phyloP scores from a whole-genome alignment of 2,888 invertebrate species.

The Pediacus dermestoides region DNA sequence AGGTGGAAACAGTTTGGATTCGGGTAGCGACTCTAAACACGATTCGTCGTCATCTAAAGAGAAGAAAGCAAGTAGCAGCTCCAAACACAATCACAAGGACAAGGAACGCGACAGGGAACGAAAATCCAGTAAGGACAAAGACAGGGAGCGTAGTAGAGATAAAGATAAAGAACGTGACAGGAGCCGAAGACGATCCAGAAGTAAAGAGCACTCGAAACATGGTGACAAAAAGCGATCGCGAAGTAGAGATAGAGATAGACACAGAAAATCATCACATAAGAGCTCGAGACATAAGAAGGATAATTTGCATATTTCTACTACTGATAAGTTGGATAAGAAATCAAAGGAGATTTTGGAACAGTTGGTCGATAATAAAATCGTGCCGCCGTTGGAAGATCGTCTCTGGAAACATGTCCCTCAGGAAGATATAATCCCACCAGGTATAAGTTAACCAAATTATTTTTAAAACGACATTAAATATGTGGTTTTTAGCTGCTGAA shows the following conservation, averaged over 20 bases:
- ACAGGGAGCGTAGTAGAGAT: constrained; percentile 4
- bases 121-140: constrained; percentile 15
- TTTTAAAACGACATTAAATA: constrained; percentile 5
- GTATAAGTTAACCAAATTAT: constrained; percentile 25
- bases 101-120: constrained; percentile 26
- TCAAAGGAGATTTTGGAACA: constrained; percentile 49
- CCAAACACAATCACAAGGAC: constrained; percentile 35
- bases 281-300: constrained; percentile 43
- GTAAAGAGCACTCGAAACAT: constrained; percentile 9
- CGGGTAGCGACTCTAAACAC: constrained; percentile 13
- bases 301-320: constrained; percentile 33
- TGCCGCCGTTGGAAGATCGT: constrained; percentile 52
- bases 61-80: constrained; percentile 29
- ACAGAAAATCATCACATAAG: constrained; percentile 44
- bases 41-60: constrained; percentile 30
- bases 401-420: constrained; percentile 54
- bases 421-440: constrained; percentile 43
- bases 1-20: constrained; percentile 21
- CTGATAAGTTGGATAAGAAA: constrained; percentile 47
- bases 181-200: constrained; percentile 6
- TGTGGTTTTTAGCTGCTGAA: constrained; percentile 42
- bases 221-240: constrained; percentile 37
- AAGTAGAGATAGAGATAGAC: constrained; percentile 40
- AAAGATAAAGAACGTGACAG: neutral
- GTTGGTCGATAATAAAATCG: constrained; percentile 48